Conservation (phyloP, 92 coral and sea anemone species). For the Actinernus sp. region DNA sequence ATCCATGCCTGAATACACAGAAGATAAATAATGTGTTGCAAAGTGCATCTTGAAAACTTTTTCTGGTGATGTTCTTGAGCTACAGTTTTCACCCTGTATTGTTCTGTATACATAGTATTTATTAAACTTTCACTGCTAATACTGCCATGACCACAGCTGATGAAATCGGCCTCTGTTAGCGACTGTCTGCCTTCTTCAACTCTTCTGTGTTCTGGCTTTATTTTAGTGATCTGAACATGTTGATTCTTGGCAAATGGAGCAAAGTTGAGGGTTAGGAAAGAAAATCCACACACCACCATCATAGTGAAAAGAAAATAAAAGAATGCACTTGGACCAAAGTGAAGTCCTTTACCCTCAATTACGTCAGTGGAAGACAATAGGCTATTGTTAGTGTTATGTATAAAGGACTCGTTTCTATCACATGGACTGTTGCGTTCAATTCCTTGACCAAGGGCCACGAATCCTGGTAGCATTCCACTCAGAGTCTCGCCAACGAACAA, state of each 20-base stretch:
- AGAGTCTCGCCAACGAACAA: constrained; percentile 92
- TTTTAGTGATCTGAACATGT: too few relatives aligned
- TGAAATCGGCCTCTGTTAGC: constrained; percentile 1
- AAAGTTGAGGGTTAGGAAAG: constrained; percentile 84
- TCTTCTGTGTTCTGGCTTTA: constrained; percentile 1
- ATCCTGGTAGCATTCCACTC: constrained; percentile 90
- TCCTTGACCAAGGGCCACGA: constrained; percentile 95
- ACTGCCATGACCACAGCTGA: constrained; percentile 3
- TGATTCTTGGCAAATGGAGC: constrained; percentile 82
- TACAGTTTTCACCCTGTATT: neutral
- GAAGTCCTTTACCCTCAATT: constrained; percentile 28
- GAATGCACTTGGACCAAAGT: constrained; percentile 78
- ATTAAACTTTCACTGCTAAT: neutral
- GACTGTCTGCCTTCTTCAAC: constrained; percentile 29
- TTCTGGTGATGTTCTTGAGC: neutral
- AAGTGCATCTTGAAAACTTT: neutral
- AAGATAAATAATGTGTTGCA: constrained; percentile 41
- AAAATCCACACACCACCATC: constrained; percentile 79
- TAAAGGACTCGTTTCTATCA: constrained; percentile 11
- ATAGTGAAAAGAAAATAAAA: constrained; percentile 81
- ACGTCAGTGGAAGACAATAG: neutral
- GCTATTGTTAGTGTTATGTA: constrained; percentile 4
- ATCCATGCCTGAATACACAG: constrained; percentile 81
- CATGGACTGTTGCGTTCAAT: constrained; percentile 21
- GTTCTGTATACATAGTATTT: neutral